Evolutionary conservation across 2,797 vertebrate genomes (phyloP), one percentile per base, ranked within the genome.

Genomic region (Brachymystax lenok): DNA sequence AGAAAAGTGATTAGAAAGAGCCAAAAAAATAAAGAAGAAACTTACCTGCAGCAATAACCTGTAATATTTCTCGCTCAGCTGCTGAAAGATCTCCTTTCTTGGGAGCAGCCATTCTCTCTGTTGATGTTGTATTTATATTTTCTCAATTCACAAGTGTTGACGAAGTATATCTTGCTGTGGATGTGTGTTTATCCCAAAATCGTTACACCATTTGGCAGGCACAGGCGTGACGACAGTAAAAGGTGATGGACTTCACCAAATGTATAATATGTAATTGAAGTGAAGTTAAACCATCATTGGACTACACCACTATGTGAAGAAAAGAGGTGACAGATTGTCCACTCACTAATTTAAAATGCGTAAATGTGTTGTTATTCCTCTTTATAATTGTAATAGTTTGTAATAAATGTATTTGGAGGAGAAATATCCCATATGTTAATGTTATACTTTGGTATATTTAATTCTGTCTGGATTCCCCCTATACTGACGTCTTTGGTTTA

Each of bases 31-130:
- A 8, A 64, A 7, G 2, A 28, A 54, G 17, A 30, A 14, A 24
- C 91, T 87, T 81, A 97, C 96, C 95, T 91, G 92, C 85, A 70
- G 91, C 88, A 76, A 97, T 94, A 40, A 92, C 90, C 35, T 92
- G 92, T 78, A 97, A 83, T 78, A 97, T 90, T 64, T 93, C 92
- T 88, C 90, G 94, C 85, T 97, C 96, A 71, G 94, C 93, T 13
- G 74, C 77, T 27, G 91, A 92, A 78, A 96, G 84, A 71, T 95
- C 94, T 52, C 95, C 95, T 87, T 85, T 95, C 86, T 85, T 87
- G 12, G 88, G 80, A 67, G 92, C 91, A 76, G 93, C 92, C 95
- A 95, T 96, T 75, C 46, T 46, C 10, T 46, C 17, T 14, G n/a
- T 50, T n/a, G 14, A 24, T 30, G 30, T 27, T 10, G 10, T 12